Evolutionary conservation across 2,113 vertebrate genomes (phyloP), one percentile per base, ranked within the genome.

Genomic region (Hassar affinis): DNA sequence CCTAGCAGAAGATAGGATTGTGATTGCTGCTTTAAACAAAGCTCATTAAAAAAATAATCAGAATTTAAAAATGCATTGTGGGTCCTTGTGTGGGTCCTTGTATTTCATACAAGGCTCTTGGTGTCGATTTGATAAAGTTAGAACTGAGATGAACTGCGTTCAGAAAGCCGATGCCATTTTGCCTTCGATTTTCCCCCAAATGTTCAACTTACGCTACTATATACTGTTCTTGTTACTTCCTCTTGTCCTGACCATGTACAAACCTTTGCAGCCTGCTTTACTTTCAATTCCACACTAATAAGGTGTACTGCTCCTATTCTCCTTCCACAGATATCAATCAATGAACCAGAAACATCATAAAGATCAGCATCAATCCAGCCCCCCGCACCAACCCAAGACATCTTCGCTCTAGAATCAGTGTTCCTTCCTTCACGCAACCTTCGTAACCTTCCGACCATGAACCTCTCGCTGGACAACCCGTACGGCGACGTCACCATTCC

Each of bases 401-500:
- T 61, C 56, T 51, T 51, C 54, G 59, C 22, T 20, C 27, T n/a
- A n/a, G 35, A 20, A 56, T 62, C 0, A 11, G 27, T 15, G 4
- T 80, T 30, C 45, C 14, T 56, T 77, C 54, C 20, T 35, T 54
- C 5, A 25, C 20, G 9, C 56, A 51, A 38, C 17, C 12, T 33
- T 11, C n/a, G n/a, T 51, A 27, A 74, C 11, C 4, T n/a, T n/a
- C 42, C 6, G 38, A 94, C 93, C 95, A 93, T 96, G 2, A 93
- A 94, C 0, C 18, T 90, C 80, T 89, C 87, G 0, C 57, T 95
- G 42, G 89, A 95, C 89, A 96, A 96, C 83, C 95, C 94, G 0
- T 96, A 96, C 0, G 89, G 93, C 71, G 93, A 91, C 0, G 85
- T 96, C 81, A 92, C 85, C 90, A 94, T 96, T 84, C 94, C 95